Evolutionary conservation across 2,888 invertebrate species (phyloP).

Genomic region (Lissonota sp.): DNA sequence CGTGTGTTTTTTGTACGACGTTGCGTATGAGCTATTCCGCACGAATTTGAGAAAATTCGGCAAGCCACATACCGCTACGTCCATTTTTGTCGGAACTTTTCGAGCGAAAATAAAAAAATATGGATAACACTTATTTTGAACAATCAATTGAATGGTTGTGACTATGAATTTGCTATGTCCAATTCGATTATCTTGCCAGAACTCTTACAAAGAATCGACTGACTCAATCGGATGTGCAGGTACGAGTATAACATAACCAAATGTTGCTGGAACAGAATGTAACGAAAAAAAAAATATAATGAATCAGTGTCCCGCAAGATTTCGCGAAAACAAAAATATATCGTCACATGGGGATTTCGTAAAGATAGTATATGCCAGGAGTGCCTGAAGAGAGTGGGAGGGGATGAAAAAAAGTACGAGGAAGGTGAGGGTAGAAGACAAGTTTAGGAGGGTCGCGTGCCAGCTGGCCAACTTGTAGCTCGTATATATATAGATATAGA

Average conservation of each 20-base stretch:
- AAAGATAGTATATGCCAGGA: conserved; percentile 67
- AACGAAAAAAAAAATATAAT: conserved; percentile 49
- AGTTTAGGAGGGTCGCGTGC: conserved; percentile 67
- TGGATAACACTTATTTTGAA: no score
- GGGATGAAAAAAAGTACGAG: conserved; percentile 50
- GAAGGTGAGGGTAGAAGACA: conserved; percentile 62
- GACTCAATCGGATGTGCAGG: no score
- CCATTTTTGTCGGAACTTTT: no score
- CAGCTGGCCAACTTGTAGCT: conserved; percentile 61
- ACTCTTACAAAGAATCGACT: no score
- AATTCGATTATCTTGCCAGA: no score
- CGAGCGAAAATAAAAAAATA: no score
- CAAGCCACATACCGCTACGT: no score
- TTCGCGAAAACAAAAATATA: conserved; percentile 70
- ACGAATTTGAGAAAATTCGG: no score
- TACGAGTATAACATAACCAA: no score
- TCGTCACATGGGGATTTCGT: conserved; percentile 66
- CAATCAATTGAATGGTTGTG: no score
- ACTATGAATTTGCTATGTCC: no score
- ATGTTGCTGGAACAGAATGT: neutral
- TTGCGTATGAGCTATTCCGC: no score
- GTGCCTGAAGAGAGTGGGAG: conserved; percentile 42
- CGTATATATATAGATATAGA: conserved; percentile 12
- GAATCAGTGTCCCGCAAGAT: conserved; percentile 69
- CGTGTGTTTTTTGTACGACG: neutral